phyloP scores from a whole-genome alignment of 2,888 invertebrate species.

The Habrosyne pyritoides region DNA sequence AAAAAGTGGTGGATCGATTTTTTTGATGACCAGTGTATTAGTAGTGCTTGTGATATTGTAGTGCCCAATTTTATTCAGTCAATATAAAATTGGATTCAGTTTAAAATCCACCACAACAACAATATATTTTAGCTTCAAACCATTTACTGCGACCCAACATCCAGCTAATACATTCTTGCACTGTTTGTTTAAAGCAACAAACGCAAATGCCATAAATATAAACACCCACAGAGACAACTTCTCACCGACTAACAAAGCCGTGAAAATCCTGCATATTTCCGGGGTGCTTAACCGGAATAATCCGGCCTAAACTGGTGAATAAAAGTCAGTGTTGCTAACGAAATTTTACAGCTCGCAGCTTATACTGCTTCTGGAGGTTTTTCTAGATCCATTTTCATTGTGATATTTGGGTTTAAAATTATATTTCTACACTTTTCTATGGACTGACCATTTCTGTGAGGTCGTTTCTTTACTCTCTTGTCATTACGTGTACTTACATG shows the following conservation, averaged over 20 bases:
- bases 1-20: too few relatives aligned
- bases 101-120: neutral
- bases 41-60: too few relatives aligned
- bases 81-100: neutral
- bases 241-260: slow-evolving; percentile 45
- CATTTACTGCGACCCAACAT: neutral
- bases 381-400: neutral
- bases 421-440: neutral
- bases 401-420: neutral
- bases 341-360: slow-evolving; percentile 37
- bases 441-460: neutral
- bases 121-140: neutral
- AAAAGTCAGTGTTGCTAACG: slow-evolving; percentile 44
- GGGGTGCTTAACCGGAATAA: slow-evolving; percentile 46
- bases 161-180: neutral
- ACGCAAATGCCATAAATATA: slow-evolving; percentile 23
- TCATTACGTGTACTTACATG: too few relatives aligned
- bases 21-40: too few relatives aligned
- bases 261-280: slow-evolving; percentile 48
- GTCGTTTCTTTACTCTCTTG: neutral
- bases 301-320: slow-evolving; percentile 48
- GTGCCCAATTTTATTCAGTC: too few relatives aligned
- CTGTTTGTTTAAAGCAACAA: slow-evolving; percentile 5
- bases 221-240: slow-evolving; percentile 34
- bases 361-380: neutral